A percentile compares a stretch with the other conserved stretches of the same genome.
phyloP scores from a whole-genome alignment of 1,140 invertebrate species.

The Prorops nasuta region DNA sequence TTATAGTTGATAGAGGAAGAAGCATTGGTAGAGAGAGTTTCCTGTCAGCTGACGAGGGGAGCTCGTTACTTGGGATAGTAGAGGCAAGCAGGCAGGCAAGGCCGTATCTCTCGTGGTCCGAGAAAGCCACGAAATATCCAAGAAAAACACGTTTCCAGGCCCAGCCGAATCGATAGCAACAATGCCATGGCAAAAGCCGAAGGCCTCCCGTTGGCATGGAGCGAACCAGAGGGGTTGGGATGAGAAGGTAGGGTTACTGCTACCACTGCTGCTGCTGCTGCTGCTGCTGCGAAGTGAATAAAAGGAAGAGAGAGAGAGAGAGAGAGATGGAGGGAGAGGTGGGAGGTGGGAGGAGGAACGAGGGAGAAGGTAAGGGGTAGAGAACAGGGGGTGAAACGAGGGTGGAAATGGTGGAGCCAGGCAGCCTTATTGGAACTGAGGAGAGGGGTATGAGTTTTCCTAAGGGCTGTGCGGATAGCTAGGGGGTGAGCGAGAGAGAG shows the following conservation, averaged over 20 bases:
- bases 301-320: slow-evolving; percentile 16
- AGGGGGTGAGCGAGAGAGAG: slow-evolving; percentile 26
- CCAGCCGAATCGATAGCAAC: slow-evolving; percentile 46
- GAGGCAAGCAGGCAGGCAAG: slow-evolving; percentile 14
- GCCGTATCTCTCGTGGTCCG: slow-evolving; percentile 3
- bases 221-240: too few species aligned
- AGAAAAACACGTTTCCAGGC: slow-evolving; percentile 45
- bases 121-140: slow-evolving; percentile 35
- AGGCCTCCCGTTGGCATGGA: slow-evolving; percentile 33
- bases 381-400: slow-evolving; percentile 18
- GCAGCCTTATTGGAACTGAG: slow-evolving; percentile 50
- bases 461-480: slow-evolving; percentile 46
- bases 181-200: slow-evolving; percentile 42
- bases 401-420: slow-evolving; percentile 25
- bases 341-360: slow-evolving; percentile 11
- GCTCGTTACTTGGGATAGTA: slow-evolving; percentile 25
- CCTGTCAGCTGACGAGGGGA: too few species aligned
- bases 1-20: too few species aligned
- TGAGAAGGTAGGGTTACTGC: too few species aligned
- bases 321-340: slow-evolving; percentile 12
- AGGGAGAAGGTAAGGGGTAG: slow-evolving; percentile 13
- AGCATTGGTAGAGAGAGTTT: too few species aligned
- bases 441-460: slow-evolving; percentile 44
- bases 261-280: too few species aligned
- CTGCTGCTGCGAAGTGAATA: background rate